Conservation (phyloP, 64 coral and sea anemone species). For the Stichodactyla mertensii region DNA sequence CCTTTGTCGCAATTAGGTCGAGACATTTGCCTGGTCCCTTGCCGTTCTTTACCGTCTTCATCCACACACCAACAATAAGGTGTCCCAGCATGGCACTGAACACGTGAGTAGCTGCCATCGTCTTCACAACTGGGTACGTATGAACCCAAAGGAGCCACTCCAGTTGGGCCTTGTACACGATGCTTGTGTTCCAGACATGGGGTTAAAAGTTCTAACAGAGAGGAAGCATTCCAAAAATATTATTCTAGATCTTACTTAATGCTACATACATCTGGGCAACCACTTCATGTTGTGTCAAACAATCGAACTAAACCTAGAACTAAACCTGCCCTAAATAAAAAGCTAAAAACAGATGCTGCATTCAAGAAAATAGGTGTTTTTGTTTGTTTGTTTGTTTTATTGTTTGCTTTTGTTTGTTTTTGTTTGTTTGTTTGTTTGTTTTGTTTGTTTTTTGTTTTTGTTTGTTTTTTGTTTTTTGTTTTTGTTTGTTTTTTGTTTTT, state of each 20-base stretch:
- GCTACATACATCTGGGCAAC: neutral
- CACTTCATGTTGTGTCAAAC: too few species aligned
- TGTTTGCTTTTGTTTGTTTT: too few species aligned
- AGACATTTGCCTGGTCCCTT: slow-evolving; percentile 45
- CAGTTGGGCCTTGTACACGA: slow-evolving; percentile 39
- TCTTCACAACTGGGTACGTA: slow-evolving; percentile 52
- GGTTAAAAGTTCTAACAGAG: neutral
- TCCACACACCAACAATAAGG: slow-evolving; percentile 73
- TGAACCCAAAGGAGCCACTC: slow-evolving; percentile 35
- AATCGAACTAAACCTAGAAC: too few species aligned
- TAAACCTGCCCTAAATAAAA: too few species aligned
- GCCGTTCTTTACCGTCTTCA: slow-evolving; percentile 36
- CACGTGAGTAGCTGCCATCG: slow-evolving; percentile 61
- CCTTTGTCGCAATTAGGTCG: slow-evolving; percentile 50
- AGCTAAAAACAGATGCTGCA: too few species aligned
- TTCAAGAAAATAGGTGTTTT: too few species aligned
- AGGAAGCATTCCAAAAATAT: neutral
- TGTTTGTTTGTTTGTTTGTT: too few species aligned
- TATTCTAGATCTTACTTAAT: neutral
- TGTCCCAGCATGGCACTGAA: slow-evolving; percentile 47
- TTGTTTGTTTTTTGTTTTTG: too few species aligned
- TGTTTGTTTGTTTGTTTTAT: too few species aligned
- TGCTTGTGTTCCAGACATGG: slow-evolving; percentile 37
- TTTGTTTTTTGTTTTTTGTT: too few species aligned
- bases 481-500: too few species aligned